Conservation (phyloP, 2,888 invertebrate genomes). For the Steromphala cineraria region DNA sequence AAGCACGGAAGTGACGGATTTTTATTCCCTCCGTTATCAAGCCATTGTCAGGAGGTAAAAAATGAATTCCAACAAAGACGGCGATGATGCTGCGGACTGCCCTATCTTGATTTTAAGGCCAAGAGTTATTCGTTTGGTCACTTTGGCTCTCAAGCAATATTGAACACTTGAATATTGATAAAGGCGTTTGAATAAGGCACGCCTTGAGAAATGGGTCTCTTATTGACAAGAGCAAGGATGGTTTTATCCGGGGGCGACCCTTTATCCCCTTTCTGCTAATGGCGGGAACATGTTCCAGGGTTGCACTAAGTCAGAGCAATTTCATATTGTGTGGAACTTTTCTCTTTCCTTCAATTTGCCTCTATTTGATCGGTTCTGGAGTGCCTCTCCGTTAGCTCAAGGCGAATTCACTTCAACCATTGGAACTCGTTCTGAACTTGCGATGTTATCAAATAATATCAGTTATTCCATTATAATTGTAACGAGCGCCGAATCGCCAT, state of each 20-base stretch:
- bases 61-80: too few species aligned
- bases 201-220: too few species aligned
- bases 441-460: conserved; percentile 20
- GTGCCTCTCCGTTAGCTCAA: not conserved
- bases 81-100: too few species aligned
- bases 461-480: conserved; percentile 21
- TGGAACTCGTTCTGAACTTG: not conserved
- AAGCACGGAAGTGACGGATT: too few species aligned
- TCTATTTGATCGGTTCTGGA: conserved; percentile 8
- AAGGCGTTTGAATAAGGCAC: too few species aligned
- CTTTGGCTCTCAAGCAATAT: too few species aligned
- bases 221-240: not conserved
- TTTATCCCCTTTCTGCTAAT: not conserved
- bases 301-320: conserved; percentile 3
- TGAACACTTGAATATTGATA: too few species aligned
- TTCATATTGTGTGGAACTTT: conserved; percentile 17
- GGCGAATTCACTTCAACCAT: not conserved
- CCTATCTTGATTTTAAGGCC: too few species aligned
- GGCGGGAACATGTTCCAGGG: not conserved
- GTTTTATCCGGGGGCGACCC: not conserved
- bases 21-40: too few species aligned
- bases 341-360: not conserved
- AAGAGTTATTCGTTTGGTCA: too few species aligned
- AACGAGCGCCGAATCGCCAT: conserved; percentile 16
- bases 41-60: too few species aligned